Base-by-base conservation (phyloP, 2,888 invertebrate genomes). In the Cybosia mesomella region DNA sequence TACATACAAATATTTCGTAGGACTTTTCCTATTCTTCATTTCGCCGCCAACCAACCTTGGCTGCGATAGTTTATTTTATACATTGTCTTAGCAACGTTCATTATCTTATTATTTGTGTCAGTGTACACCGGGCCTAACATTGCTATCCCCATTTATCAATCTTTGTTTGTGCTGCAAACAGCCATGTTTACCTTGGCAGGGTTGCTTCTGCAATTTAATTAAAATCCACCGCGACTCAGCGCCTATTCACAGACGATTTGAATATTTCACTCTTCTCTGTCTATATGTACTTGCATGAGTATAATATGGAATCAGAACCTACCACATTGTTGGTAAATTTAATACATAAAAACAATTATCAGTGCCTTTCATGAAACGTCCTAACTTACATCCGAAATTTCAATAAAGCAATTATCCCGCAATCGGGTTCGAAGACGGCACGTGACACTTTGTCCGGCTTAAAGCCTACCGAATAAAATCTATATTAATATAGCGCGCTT, bases 161-260 rank as follows among this genome's bases (percentile, higher is more conserved):
- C 80, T 66, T 74, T 60, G 21, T 68, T 55, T 71, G 32, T 59
- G 49, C 59, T 57, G 54, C 71, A 63, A 71, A 34, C 64, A 61
- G 60, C 70, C 32, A 39, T 72, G 78, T 75, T 68, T 73, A 61
- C 68, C 21, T 60, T 54, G 59, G 28, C 24, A 4, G 43, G 55
- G 39, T 21, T 10, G n/a, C 36, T 60, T 73, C 66, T 55, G 57
- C 70, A 77, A 71, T 63, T 73, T 77, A 80, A 78, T 80, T 80
- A 80, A 70, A 77, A 68, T 59, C n/a, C 58, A 43, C n/a, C n/a
- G 21, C 34, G 53, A 58, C 60, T 68, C 18, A 49, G 28, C 62
- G 66, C 64, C 58, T 43, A 67, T 62, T 57, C 58, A 57, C 49
- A 66, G 60, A 28, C 58, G 59, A 53, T 53, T 54, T 68, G 63